Percentiles rank a stretch among this genome's conserved stretches.
Conservation (phyloP, 2,113 vertebrate genomes). For the Mungos mungo region DNA sequence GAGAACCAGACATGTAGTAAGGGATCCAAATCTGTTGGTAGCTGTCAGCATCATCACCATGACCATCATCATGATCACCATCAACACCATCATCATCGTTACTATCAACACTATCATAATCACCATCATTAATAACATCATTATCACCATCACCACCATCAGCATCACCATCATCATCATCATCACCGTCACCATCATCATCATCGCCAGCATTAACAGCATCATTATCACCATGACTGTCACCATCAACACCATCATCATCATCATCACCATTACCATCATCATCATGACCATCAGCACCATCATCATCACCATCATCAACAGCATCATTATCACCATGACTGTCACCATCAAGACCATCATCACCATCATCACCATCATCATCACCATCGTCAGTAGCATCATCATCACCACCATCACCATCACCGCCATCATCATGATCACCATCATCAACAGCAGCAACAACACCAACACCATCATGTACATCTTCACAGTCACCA, state of each 20-base stretch:
- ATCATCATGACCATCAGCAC: accelerated
- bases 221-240: too few species aligned
- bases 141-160: not conserved
- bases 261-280: not conserved
- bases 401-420: accelerated
- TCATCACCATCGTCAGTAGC: accelerated
- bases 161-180: not conserved
- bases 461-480: accelerated
- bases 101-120: not conserved
- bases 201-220: not conserved
- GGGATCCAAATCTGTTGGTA: not conserved
- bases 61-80: too few species aligned
- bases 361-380: accelerated
- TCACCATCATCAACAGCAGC: accelerated
- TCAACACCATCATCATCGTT: too few species aligned
- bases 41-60: not conserved
- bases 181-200: not conserved
- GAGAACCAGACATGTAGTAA: not conserved
- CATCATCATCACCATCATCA: not conserved
- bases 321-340: too few species aligned
- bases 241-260: not conserved
- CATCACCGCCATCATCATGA: not conserved
- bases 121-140: too few species aligned
- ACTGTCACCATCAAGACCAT: accelerated
- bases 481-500: accelerated